phyloP scores from a whole-genome alignment of 2,113 vertebrate genomes.

The Phrynosoma blainvillii region DNA sequence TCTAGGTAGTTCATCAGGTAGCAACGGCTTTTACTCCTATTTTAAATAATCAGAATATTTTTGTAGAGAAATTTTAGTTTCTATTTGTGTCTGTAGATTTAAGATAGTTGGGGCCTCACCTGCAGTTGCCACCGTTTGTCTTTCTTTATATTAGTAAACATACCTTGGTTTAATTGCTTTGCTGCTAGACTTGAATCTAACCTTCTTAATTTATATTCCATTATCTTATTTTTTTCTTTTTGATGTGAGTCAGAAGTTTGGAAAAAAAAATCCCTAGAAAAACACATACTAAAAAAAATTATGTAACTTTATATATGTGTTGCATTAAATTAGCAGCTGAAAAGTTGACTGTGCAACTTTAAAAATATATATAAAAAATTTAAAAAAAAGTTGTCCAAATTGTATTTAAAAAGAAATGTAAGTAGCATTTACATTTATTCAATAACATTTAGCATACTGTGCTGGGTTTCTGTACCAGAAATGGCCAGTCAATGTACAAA shows the following conservation, averaged over 20 bases:
- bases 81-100: constrained; percentile 86
- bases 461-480: constrained; percentile 89
- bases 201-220: constrained; percentile 79
- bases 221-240: constrained; percentile 78
- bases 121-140: constrained; percentile 77
- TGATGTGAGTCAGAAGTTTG: constrained; percentile 79
- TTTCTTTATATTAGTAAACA: constrained; percentile 79
- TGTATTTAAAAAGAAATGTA: constrained; percentile 87
- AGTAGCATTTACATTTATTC: constrained; percentile 90
- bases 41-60: constrained; percentile 93
- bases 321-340: constrained; percentile 83
- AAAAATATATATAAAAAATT: constrained; percentile 67
- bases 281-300: constrained; percentile 71
- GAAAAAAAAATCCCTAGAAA: constrained; percentile 78
- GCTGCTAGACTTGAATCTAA: constrained; percentile 85
- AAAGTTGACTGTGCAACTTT: constrained; percentile 79
- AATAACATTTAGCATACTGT: constrained; percentile 84
- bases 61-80: constrained; percentile 87
- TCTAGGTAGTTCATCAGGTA: constrained; percentile 97
- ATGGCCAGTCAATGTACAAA: constrained; percentile 86
- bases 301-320: constrained; percentile 80
- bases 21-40: constrained; percentile 99
- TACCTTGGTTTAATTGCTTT: constrained; percentile 83
- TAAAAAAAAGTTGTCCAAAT: constrained; percentile 81
- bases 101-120: constrained; percentile 74